A percentile compares a stretch with the other conserved stretches of the same genome.
phyloP scores from a whole-genome alignment of 2,888 invertebrate genomes.

The Cephus pulcher region DNA sequence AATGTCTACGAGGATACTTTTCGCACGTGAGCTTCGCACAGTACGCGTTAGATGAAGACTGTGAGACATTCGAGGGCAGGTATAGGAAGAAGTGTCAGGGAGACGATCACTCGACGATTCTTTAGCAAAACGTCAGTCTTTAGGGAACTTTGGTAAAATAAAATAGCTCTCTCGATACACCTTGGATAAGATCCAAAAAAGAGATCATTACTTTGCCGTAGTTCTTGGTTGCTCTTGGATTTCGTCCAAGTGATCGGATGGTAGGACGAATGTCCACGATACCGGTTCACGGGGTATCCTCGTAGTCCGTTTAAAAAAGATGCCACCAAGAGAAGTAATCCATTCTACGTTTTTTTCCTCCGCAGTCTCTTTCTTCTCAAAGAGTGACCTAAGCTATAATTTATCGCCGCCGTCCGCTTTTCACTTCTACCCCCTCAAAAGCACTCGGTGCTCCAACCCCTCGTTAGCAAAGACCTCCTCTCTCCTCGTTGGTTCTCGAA shows the following conservation, averaged over 20 bases:
- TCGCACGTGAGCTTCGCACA: neutral
- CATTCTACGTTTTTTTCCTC: neutral
- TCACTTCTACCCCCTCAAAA: neutral
- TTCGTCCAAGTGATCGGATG: conserved; percentile 24
- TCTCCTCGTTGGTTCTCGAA: neutral
- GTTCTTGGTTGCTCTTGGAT: conserved; percentile 31
- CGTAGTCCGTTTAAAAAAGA: neutral
- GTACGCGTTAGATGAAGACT: neutral
- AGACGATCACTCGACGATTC: neutral
- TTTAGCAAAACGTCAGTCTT: neutral
- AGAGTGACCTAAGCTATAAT: neutral
- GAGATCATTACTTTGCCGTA: conserved; percentile 35
- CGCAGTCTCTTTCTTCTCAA: neutral
- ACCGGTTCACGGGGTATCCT: neutral
- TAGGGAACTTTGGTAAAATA: conserved; percentile 18
- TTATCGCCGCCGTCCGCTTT: neutral
- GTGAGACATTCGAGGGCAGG: neutral
- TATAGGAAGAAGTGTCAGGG: neutral
- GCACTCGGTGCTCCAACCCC: neutral
- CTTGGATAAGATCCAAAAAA: conserved; percentile 35
- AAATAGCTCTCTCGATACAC: conserved; percentile 26
- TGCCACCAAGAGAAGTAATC: neutral
- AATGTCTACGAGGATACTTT: neutral
- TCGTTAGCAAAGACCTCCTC: neutral
- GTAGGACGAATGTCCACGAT: neutral